These are phyloP conservation scores for Lepilemur ruficaudatus DNA, from an alignment of 2,797 vertebrate genomes.

Conservation along the genomic window DNA sequence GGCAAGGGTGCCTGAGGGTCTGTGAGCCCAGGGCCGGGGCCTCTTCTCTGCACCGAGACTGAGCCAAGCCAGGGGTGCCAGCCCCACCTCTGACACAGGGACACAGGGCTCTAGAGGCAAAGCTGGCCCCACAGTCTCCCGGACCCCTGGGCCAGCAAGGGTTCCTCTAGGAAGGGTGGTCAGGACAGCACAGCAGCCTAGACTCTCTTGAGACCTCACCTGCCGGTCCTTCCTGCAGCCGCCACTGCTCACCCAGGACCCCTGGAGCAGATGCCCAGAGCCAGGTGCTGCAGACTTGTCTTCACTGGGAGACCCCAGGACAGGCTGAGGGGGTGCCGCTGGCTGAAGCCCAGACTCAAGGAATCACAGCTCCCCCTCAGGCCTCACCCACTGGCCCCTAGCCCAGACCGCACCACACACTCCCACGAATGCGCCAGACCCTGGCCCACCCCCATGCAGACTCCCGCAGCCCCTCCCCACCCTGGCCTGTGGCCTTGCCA, in stretches of 20 bases:
- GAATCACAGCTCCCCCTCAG: neutral
- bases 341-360: neutral
- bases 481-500: neutral
- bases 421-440: neutral
- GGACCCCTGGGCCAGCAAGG: neutral
- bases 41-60: neutral
- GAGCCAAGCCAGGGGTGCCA: neutral
- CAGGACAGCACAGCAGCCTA: neutral
- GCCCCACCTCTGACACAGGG: neutral
- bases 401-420: neutral
- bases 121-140: neutral
- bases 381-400: neutral
- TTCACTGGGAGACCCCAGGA: neutral
- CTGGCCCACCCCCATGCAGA: neutral
- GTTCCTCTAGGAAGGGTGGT: too few species aligned
- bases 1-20: neutral
- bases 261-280: neutral
- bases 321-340: accelerated
- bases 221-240: neutral
- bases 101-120: neutral
- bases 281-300: accelerated
- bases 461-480: accelerated
- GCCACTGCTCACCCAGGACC: neutral
- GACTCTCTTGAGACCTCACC: neutral
- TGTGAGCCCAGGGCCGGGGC: neutral